Evolutionary conservation across 2,113 vertebrate species (phyloP).

Genomic region (Lethenteron reissneri): DNA sequence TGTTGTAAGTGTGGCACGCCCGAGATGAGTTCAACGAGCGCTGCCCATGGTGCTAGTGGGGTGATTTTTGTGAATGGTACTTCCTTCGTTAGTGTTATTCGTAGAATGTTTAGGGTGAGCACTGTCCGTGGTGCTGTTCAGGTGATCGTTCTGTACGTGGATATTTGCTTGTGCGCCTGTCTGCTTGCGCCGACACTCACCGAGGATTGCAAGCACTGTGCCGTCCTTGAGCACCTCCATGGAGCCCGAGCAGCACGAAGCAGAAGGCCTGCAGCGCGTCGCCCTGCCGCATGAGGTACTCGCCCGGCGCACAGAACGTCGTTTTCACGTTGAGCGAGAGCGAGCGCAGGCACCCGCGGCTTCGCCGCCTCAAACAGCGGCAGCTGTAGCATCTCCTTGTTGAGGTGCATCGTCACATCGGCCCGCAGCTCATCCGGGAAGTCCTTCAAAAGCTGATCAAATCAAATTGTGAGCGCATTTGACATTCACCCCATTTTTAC

Average conservation of each 20-base stretch:
- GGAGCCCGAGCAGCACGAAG: conserved; percentile 26
- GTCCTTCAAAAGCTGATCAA: conserved; percentile 21
- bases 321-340: conserved; percentile 23
- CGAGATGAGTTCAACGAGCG: too few species aligned
- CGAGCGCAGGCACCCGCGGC: conserved; percentile 22
- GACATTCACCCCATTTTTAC: too few species aligned
- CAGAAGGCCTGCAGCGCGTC: conserved; percentile 27
- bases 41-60: too few species aligned
- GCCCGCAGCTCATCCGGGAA: conserved; percentile 26
- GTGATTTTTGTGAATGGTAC: too few species aligned
- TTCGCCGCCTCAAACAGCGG: conserved; percentile 21
- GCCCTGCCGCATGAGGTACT: conserved; percentile 27
- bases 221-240: conserved; percentile 30
- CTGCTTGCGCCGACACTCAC: conserved; percentile 10
- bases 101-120: too few species aligned
- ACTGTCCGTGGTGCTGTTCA: too few species aligned
- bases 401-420: conserved; percentile 28
- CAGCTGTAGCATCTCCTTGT: conserved; percentile 28
- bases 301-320: conserved; percentile 23
- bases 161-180: too few species aligned
- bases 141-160: too few species aligned
- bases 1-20: too few species aligned
- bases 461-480: too few species aligned
- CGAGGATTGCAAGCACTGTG: conserved; percentile 27
- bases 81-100: too few species aligned